phyloP scores from a whole-genome alignment of 2,113 vertebrate species.

The Anser brachyrhynchus region DNA sequence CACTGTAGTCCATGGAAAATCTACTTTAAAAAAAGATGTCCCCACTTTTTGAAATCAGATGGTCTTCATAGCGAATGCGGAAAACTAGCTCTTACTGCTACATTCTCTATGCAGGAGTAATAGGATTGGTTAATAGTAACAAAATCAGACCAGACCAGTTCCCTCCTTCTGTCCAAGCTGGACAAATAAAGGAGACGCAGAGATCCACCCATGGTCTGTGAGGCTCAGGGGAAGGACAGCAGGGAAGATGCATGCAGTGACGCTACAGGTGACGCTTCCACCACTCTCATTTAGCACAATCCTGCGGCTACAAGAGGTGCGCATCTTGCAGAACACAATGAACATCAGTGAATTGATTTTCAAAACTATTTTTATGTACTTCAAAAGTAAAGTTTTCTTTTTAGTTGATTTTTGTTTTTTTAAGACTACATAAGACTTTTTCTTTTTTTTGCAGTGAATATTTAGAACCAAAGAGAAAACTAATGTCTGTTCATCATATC shows the following conservation, averaged over 20 bases:
- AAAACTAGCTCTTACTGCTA: background rate
- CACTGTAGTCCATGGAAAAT: background rate
- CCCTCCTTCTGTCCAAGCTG: accelerated
- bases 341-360: background rate
- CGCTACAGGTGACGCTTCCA: background rate
- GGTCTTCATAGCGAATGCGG: background rate
- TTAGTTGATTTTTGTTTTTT: background rate
- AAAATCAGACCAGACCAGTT: background rate
- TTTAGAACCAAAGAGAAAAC: background rate
- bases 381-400: background rate
- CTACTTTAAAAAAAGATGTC: background rate
- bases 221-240: background rate
- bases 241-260: background rate
- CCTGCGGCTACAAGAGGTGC: background rate
- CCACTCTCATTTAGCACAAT: background rate
- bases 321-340: accelerated
- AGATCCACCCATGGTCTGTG: accelerated
- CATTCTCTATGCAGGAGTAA: background rate
- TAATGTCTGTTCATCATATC: background rate
- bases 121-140: background rate
- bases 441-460: background rate
- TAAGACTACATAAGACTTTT: background rate
- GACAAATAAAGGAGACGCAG: background rate
- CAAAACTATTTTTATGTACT: background rate
- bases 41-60: background rate